Evolutionary conservation across 2,113 vertebrate species (phyloP).

Genomic region (Muntiacus muntjak): DNA sequence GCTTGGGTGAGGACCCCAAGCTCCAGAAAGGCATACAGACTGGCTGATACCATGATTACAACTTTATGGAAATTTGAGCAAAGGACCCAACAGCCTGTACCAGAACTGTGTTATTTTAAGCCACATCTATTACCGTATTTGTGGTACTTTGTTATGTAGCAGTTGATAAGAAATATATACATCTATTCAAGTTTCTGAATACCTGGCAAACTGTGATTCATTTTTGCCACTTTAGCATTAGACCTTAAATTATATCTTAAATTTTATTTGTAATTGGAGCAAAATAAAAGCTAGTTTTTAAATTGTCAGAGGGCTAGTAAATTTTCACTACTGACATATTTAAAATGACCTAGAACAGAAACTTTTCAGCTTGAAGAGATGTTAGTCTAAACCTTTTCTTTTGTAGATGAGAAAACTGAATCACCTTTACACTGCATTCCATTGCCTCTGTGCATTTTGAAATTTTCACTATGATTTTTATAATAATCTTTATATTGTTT

Average conservation of each 20-base stretch:
- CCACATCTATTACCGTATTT: background rate
- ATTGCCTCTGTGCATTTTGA: background rate
- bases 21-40: background rate
- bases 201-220: background rate
- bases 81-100: rapidly evolving
- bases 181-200: slow-evolving; percentile 6
- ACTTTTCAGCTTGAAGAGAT: background rate
- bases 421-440: background rate
- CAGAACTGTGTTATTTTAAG: background rate
- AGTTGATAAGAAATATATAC: background rate
- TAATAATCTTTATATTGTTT: background rate
- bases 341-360: background rate
- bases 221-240: background rate
- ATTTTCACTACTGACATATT: background rate
- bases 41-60: background rate
- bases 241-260: background rate
- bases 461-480: background rate
- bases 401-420: background rate
- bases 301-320: background rate
- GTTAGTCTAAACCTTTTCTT: background rate
- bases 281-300: slow-evolving; percentile 21
- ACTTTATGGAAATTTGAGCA: background rate
- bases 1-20: background rate
- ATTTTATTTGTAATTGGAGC: slow-evolving; percentile 6
- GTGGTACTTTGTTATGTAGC: background rate